A percentile compares a stretch with the other conserved stretches of the same genome.
Conservation (phyloP, 2,113 vertebrate species). For the Calyptomena viridis region DNA sequence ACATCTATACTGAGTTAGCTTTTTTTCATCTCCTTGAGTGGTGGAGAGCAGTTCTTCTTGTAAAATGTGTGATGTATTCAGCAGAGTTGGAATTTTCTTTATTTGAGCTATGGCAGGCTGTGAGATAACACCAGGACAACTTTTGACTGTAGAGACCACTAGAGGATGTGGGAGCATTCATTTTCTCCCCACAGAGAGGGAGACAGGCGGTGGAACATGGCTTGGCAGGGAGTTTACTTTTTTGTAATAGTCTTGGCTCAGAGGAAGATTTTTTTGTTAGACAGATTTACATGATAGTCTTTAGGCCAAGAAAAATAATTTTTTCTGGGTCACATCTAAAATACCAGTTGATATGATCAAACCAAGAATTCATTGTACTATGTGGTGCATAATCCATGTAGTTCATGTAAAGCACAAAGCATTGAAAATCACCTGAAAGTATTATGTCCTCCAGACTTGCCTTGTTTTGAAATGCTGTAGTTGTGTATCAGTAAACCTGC, state of each 20-base stretch:
- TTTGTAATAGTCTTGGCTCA: background rate
- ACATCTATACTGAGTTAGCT: background rate
- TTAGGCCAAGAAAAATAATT: background rate
- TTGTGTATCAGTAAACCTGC: background rate
- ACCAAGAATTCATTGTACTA: background rate
- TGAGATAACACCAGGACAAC: background rate
- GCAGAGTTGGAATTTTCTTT: background rate
- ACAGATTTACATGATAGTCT: background rate
- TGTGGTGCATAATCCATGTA: fast-evolving
- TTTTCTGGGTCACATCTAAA: background rate
- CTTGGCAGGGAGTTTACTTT: background rate
- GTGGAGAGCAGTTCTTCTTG: background rate
- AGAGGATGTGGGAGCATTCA: background rate
- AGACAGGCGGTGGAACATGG: background rate
- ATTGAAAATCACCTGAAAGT: background rate
- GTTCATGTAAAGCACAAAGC: background rate
- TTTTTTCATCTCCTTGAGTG: background rate
- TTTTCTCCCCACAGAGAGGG: background rate
- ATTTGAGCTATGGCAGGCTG: background rate
- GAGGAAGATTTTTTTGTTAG: background rate
- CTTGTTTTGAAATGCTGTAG: background rate
- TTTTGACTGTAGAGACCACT: background rate
- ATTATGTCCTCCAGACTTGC: background rate
- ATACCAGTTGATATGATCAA: background rate
- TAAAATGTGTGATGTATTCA: background rate